phyloP scores from a whole-genome alignment of 2,888 invertebrate species.

The Invenusta paracnida region DNA sequence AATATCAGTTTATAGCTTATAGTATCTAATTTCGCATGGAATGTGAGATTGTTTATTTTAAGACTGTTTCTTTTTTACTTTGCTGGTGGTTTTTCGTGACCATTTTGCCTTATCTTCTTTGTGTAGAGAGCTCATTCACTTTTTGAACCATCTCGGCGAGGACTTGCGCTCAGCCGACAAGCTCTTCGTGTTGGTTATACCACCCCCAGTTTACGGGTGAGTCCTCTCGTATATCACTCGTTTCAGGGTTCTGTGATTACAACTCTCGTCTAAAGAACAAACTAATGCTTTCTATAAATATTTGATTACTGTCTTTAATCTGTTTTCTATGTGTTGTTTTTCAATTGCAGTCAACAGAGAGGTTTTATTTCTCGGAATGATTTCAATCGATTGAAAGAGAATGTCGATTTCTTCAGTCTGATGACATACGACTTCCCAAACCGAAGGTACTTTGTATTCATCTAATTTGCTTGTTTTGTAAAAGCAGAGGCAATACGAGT shows the following conservation, averaged over 20 bases:
- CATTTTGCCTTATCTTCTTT: no score
- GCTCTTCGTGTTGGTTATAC: constrained; percentile 70
- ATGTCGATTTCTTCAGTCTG: constrained; percentile 80
- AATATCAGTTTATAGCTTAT: no score
- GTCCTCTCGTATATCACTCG: constrained; percentile 43
- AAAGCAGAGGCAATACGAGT: no score
- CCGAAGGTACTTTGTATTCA: constrained; percentile 59
- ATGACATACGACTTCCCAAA: constrained; percentile 93
- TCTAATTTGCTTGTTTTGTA: no score
- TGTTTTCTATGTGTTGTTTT: no score
- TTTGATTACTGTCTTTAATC: no score
- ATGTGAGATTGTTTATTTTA: no score
- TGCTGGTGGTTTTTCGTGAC: no score
- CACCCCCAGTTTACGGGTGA: constrained; percentile 65
- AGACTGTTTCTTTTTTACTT: no score
- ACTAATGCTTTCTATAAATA: no score
- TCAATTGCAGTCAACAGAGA: constrained; percentile 51
- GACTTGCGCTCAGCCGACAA: constrained; percentile 46
- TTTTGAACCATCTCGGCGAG: constrained; percentile 46
- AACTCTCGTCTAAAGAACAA: no score
- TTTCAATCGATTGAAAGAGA: constrained; percentile 72
- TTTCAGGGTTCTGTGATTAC: constrained; percentile 43
- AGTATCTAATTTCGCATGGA: no score
- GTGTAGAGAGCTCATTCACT: not conserved
- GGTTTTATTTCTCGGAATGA: constrained; percentile 72